A percentile compares a stretch with the other conserved stretches of the same genome.
phyloP scores from a whole-genome alignment of 2,888 invertebrate species.

The Xylocampa areola region DNA sequence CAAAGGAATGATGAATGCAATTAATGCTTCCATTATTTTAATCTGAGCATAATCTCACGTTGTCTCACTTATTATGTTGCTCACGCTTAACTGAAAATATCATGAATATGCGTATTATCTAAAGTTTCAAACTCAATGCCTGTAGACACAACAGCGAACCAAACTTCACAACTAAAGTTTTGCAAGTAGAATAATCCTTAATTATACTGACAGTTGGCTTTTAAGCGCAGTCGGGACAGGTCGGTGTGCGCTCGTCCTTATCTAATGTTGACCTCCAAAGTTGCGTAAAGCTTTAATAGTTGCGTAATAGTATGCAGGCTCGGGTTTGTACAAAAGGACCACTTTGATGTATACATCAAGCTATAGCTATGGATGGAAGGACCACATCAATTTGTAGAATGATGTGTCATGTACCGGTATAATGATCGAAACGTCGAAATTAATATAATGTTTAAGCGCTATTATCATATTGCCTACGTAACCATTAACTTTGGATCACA shows the following conservation, averaged over 20 bases:
- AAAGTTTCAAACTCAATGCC: constrained; percentile 22
- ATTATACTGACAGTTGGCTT: constrained; percentile 52
- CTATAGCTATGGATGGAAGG: constrained; percentile 6
- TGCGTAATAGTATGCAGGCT: too few species aligned
- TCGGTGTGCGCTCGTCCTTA: constrained; percentile 36
- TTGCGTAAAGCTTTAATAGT: constrained; percentile 6
- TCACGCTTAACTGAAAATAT: constrained; percentile 19
- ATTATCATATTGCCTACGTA: too few species aligned
- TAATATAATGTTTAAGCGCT: too few species aligned
- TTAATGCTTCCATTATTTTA: too few species aligned
- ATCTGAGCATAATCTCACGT: background rate
- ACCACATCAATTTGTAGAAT: too few species aligned
- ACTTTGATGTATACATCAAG: too few species aligned
- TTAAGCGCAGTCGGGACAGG: constrained; percentile 21
- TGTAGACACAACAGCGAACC: constrained; percentile 30
- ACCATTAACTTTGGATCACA: too few species aligned
- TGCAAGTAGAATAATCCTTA: constrained; percentile 42
- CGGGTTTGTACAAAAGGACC: constrained; percentile 5
- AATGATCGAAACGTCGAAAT: too few species aligned
- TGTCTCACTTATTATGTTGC: constrained; percentile 15
- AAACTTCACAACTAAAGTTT: constrained; percentile 37
- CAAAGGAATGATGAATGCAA: too few species aligned
- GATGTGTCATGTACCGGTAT: too few species aligned
- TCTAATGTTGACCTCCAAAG: constrained; percentile 30
- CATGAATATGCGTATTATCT: constrained; percentile 38